Evolutionary conservation across 2,113 vertebrate species (phyloP).

Genomic region (Saccopteryx leptura): DNA sequence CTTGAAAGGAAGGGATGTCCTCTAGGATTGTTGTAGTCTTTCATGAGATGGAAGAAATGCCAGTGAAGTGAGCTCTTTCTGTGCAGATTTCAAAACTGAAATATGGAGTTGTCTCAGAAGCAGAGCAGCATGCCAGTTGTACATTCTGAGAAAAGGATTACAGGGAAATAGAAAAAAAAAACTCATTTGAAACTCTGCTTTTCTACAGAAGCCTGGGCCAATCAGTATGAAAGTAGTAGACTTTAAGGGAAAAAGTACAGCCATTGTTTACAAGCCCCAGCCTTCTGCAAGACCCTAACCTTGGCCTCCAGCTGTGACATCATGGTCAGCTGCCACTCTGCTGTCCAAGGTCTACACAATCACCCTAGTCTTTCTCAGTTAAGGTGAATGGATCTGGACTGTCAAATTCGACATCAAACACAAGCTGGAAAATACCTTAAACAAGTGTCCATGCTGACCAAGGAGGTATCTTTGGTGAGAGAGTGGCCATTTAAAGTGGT

Average conservation of each 20-base stretch:
- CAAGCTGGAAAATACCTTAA: background rate
- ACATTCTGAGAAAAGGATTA: constrained; percentile 29
- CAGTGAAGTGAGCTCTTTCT: constrained; percentile 27
- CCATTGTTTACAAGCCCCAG: background rate
- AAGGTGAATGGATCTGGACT: background rate
- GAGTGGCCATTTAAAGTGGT: background rate
- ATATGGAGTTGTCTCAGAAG: background rate
- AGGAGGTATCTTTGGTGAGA: background rate
- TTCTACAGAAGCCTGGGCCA: background rate
- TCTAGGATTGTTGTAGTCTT: background rate
- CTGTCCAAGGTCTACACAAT: background rate
- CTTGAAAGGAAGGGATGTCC: background rate
- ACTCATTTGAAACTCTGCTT: background rate
- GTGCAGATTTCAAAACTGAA: constrained; percentile 36
- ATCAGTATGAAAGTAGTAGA: background rate
- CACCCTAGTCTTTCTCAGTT: background rate
- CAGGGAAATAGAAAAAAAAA: background rate
- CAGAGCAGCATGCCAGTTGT: background rate
- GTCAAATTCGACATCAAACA: background rate
- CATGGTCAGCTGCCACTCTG: background rate
- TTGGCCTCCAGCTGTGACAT: background rate
- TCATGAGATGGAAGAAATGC: background rate
- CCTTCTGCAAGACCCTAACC: background rate
- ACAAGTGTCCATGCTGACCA: background rate
- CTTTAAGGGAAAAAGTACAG: background rate